Percentiles rank a stretch among this genome's conserved stretches.
phyloP scores from a whole-genome alignment of 1,140 invertebrate genomes.

The Lithobius niger region DNA sequence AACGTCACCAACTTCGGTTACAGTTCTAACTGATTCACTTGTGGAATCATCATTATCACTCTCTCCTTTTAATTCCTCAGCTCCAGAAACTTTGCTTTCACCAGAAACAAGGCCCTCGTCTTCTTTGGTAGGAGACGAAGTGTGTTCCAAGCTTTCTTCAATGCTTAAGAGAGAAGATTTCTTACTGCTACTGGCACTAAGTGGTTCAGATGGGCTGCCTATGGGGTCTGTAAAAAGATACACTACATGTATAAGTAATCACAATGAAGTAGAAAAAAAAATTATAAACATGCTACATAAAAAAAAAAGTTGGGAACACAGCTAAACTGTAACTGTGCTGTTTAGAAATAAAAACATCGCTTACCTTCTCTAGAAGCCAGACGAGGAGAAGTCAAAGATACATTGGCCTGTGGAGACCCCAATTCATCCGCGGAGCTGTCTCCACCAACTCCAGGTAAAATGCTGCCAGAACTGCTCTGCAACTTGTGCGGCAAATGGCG shows the following conservation, averaged over 20 bases:
- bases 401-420: too few species aligned
- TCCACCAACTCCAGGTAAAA: too few species aligned
- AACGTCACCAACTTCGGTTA: neutral
- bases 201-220: neutral
- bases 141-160: neutral
- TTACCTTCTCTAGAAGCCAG: too few species aligned
- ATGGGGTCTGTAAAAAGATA: conserved; percentile 3
- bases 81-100: neutral
- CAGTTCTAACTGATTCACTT: conserved; percentile 4
- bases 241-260: too few species aligned
- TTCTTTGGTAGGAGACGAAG: neutral
- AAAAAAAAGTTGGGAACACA: too few species aligned
- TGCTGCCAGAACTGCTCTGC: neutral
- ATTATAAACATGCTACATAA: too few species aligned
- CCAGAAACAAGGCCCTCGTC: neutral
- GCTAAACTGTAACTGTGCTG: too few species aligned
- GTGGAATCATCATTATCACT: conserved; percentile 2
- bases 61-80: neutral
- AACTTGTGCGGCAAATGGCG: neutral
- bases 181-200: neutral
- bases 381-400: too few species aligned
- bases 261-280: neutral
- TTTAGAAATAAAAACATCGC: too few species aligned
- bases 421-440: too few species aligned
- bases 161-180: neutral